A percentile compares a stretch with the other conserved stretches of the same genome.
Conservation (phyloP, 1,140 invertebrate genomes). For the Thaumatotibia leucotreta region DNA sequence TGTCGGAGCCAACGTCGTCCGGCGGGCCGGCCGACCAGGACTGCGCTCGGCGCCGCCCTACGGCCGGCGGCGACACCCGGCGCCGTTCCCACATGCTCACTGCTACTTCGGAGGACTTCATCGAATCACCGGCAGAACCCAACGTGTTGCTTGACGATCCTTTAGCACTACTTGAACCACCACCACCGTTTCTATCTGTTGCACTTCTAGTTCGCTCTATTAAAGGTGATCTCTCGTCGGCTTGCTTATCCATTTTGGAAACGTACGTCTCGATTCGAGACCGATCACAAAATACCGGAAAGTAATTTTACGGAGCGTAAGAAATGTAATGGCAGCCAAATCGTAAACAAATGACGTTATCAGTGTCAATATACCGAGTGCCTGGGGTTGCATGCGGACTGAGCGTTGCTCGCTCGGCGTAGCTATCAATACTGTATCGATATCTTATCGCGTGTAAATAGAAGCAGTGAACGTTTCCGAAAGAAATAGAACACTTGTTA, state of each 20-base stretch:
- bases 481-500: conserved; percentile 33
- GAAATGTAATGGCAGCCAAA: conserved; percentile 21
- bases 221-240: conserved; percentile 31
- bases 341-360: conserved; percentile 44
- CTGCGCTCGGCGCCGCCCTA: conserved; percentile 42
- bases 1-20: conserved; percentile 56
- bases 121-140: conserved; percentile 54
- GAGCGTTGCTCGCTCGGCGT: conserved; percentile 39
- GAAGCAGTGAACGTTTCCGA: conserved; percentile 36
- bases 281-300: conserved; percentile 10
- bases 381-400: conserved; percentile 23
- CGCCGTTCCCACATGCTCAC: conserved; percentile 63
- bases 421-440: conserved; percentile 59
- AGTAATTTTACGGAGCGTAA: conserved; percentile 9
- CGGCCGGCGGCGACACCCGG: conserved; percentile 41
- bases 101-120: conserved; percentile 55
- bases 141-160: conserved; percentile 36
- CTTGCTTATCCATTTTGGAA: conserved; percentile 25
- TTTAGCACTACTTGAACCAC: background rate
- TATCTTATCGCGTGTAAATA: conserved; percentile 69
- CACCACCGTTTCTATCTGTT: conserved; percentile 16
- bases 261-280: conserved; percentile 39
- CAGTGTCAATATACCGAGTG: conserved; percentile 41
- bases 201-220: conserved; percentile 25
- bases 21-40: conserved; percentile 60